Evolutionary conservation across 2,797 vertebrate genomes (phyloP), one percentile per base, ranked within the genome.

Genomic region (Gambusia yucatana): DNA sequence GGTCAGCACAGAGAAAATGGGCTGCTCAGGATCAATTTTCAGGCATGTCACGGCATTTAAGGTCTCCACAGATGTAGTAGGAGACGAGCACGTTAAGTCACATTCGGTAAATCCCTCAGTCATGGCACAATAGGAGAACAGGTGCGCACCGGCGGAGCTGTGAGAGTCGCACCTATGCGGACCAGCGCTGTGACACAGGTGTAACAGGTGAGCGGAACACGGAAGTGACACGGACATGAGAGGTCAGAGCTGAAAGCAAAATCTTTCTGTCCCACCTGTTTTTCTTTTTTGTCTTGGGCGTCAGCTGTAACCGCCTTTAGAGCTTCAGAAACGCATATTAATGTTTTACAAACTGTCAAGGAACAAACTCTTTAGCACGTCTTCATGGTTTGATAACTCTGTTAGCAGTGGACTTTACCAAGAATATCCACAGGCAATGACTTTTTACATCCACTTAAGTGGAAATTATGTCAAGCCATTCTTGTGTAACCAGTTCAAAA

Each of bases 151-250:
- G 76, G 84, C 76, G 20, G 80, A 75, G 44, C 80, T 16, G 84
- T 2, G 16, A 33, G 65, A 82, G 47, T 47, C 74, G 72, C 88
- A 30, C 78, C 80, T 48, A 7, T 36, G 39, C 71, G 0, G 6
- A 1, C 70, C 59, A 13, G 73, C 72, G 92, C 85, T 80, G 90
- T 85, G 79, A 91, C 78, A 78, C 96, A 96, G 96, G 96, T 96
- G 94, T 78, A 93, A 92, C 94, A 94, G 93, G 93, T 93, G 89
- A 92, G 88, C 86, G 77, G 85, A 95, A 96, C 91, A 80, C 94
- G 96, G 96, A 96, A 96, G 96, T 96, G 13, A 83, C 75, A 25
- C 77, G 39, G 76, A 80, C 70, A 43, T 28, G 70, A 63, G 55
- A 91, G 90, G 90, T 88, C 92, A 88, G 86, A 83, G 82, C 82